Conservation (phyloP, 1,140 invertebrate genomes). For the Xylocopa sonorina region DNA sequence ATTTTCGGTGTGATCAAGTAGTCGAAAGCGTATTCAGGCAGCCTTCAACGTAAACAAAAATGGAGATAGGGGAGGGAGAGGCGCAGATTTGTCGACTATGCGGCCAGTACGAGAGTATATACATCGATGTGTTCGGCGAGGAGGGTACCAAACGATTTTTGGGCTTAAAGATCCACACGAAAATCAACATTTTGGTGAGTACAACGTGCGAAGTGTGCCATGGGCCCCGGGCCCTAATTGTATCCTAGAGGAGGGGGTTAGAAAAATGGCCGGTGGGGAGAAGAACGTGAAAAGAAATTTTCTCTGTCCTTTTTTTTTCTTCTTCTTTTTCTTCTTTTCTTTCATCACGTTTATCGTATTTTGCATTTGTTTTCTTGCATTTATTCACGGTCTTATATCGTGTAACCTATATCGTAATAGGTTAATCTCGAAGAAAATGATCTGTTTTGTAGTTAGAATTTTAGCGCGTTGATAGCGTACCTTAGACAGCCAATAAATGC, state of each 20-base stretch:
- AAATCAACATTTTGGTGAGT: conserved; percentile 80
- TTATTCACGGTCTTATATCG: neutral
- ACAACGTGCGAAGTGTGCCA: conserved; percentile 22
- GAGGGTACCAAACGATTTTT: conserved; percentile 75
- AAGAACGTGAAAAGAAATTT: conserved; percentile 21
- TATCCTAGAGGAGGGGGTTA: conserved; percentile 63
- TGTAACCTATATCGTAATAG: too few relatives aligned
- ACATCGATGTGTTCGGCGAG: conserved; percentile 78
- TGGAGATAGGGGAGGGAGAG: conserved; percentile 76
- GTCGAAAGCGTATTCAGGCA: conserved; percentile 68
- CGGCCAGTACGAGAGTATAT: conserved; percentile 76
- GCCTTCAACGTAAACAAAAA: conserved; percentile 75
- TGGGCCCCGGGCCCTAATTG: conserved; percentile 47
- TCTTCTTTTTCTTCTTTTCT: neutral
- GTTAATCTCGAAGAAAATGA: neutral
- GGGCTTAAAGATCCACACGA: conserved; percentile 74
- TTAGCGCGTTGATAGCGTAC: neutral
- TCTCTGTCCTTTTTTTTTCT: neutral
- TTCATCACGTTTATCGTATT: neutral
- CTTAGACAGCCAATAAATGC: neutral
- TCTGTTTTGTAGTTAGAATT: neutral
- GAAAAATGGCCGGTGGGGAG: conserved; percentile 67
- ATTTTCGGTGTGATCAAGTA: conserved; percentile 58
- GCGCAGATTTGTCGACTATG: conserved; percentile 77
- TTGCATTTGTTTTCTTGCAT: neutral